A percentile compares a stretch with the other conserved stretches of the same genome.
phyloP scores from a whole-genome alignment of 2,888 invertebrate genomes.

The Baccha elongata region DNA sequence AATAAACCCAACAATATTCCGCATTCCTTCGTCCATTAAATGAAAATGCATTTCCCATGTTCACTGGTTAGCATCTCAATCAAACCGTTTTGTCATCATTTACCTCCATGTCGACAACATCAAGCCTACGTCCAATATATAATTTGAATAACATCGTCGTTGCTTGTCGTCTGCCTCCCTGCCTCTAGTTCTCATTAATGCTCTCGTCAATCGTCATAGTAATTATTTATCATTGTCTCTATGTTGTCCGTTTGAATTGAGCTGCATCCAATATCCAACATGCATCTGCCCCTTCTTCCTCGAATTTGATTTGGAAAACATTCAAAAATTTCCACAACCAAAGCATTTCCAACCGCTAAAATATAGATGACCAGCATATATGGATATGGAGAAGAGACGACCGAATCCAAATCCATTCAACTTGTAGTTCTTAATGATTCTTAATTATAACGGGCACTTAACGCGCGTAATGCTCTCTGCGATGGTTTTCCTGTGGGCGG shows the following conservation, averaged over 20 bases:
- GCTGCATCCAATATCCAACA: constrained; percentile 9
- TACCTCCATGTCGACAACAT: constrained; percentile 42
- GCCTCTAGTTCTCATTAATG: constrained; percentile 44
- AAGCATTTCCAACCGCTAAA: constrained; percentile 52
- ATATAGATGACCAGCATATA: constrained; percentile 47
- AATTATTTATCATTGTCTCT: constrained; percentile 70
- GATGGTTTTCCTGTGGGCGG: constrained; percentile 22
- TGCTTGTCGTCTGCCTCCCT: constrained; percentile 33
- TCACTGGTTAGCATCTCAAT: constrained; percentile 38
- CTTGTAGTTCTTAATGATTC: constrained; percentile 65
- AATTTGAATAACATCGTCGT: constrained; percentile 62
- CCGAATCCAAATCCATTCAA: constrained; percentile 25
- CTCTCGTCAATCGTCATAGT: constrained; percentile 33
- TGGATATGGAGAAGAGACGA: background rate
- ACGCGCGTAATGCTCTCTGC: constrained; percentile 29
- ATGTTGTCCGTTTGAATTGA: constrained; percentile 46
- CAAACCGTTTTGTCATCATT: constrained; percentile 56
- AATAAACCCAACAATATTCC: background rate
- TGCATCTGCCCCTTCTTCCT: background rate
- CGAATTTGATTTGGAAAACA: background rate
- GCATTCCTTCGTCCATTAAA: background rate
- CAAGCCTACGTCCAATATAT: constrained; percentile 38
- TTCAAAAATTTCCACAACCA: constrained; percentile 55
- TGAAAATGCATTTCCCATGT: constrained; percentile 49
- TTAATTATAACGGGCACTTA: constrained; percentile 70